Conservation (phyloP, 2,113 vertebrate species). For the Jacana jacana region DNA sequence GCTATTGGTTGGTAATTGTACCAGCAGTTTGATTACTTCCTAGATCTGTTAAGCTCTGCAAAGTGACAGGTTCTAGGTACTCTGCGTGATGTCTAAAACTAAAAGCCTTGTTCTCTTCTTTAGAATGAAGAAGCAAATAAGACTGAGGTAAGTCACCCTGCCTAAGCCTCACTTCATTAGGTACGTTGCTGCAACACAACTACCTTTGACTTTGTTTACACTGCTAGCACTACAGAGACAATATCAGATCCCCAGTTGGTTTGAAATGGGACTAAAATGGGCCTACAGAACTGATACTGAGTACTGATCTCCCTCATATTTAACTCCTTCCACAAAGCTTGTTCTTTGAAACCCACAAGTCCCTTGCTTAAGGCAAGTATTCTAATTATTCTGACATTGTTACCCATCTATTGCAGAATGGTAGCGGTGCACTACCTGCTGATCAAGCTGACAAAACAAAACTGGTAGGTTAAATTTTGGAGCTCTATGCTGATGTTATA, state of each 20-base stretch:
- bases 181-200: neutral
- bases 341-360: neutral
- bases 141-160: slow-evolving; percentile 53
- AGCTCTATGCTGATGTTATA: neutral
- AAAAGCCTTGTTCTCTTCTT: slow-evolving; percentile 15
- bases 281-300: neutral
- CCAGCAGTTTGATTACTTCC: neutral
- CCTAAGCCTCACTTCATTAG: neutral
- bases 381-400: neutral
- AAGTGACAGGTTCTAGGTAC: neutral
- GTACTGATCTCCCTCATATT: neutral
- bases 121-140: slow-evolving; percentile 74
- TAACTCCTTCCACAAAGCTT: neutral
- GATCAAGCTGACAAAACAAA: slow-evolving; percentile 74
- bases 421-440: slow-evolving; percentile 64
- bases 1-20: neutral
- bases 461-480: slow-evolving; percentile 69
- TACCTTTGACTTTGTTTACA: neutral
- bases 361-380: neutral
- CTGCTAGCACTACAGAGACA: neutral
- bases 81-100: neutral
- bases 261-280: neutral
- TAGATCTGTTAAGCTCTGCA: neutral
- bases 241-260: neutral
- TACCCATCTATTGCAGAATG: slow-evolving; percentile 77